phyloP scores from a whole-genome alignment of 2,113 vertebrate genomes.

The Pterocles burchelli region DNA sequence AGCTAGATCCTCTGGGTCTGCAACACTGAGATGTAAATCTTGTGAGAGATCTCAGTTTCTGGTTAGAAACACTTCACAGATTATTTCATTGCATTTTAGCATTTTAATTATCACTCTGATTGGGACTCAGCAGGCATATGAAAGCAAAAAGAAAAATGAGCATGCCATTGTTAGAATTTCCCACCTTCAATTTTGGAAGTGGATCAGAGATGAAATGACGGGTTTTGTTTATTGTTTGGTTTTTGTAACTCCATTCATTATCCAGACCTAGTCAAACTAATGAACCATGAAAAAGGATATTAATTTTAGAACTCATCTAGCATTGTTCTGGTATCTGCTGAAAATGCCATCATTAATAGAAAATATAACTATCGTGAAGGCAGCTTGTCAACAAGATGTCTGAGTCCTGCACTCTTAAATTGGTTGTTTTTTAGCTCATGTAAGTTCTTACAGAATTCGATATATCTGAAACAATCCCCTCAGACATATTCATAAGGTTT shows the following conservation, averaged over 20 bases:
- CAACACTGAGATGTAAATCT: neutral
- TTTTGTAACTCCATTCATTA: neutral
- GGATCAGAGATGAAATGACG: neutral
- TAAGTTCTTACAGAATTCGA: conserved; percentile 70
- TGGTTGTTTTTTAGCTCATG: conserved; percentile 67
- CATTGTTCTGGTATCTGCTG: conserved; percentile 20
- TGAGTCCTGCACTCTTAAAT: conserved; percentile 59
- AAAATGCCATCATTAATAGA: conserved; percentile 32
- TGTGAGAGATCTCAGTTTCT: neutral
- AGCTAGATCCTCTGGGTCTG: neutral
- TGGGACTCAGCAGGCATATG: neutral
- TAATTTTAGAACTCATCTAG: conserved; percentile 35
- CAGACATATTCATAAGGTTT: conserved; percentile 31
- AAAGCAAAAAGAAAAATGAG: conserved; percentile 23
- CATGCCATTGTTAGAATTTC: neutral
- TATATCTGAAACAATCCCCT: conserved; percentile 54
- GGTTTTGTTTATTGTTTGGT: neutral
- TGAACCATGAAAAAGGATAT: neutral
- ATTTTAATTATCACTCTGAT: conserved; percentile 12
- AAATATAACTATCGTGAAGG: conserved; percentile 59
- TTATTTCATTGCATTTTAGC: neutral
- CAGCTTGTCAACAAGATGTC: conserved; percentile 67
- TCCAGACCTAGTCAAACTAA: neutral
- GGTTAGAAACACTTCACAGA: conserved; percentile 2
- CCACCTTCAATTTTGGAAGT: neutral